Evolutionary conservation across 2,888 invertebrate species (phyloP).

Genomic region (Leptopilina myrica): DNA sequence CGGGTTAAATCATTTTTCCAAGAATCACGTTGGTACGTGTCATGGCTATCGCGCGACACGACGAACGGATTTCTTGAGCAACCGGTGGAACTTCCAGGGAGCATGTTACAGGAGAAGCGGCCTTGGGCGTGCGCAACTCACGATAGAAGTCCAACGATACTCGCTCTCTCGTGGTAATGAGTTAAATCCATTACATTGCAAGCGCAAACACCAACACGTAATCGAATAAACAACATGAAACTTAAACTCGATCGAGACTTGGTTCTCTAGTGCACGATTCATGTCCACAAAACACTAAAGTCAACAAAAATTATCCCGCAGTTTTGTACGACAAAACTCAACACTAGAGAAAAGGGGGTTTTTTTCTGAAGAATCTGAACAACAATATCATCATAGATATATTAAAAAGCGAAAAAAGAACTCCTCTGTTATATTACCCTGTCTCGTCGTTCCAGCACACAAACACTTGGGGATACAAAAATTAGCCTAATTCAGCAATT

Average conservation of each 20-base stretch:
- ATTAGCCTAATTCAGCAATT: no score
- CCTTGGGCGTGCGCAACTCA: constrained; percentile 35
- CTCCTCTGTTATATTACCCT: no score
- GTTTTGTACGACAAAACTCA: no score
- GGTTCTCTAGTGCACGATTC: background rate
- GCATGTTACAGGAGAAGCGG: constrained; percentile 30
- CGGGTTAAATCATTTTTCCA: constrained; percentile 32
- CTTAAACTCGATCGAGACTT: constrained; percentile 23
- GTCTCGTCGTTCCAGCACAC: no score
- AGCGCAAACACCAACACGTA: constrained; percentile 26
- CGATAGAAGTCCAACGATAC: constrained; percentile 53
- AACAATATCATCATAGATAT: no score
- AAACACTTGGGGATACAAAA: no score
- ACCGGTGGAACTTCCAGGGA: constrained; percentile 31
- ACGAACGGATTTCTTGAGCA: constrained; percentile 35
- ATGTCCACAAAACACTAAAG: no score
- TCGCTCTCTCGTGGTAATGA: constrained; percentile 59
- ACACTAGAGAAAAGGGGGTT: no score
- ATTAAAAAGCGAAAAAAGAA: no score
- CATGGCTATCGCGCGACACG: constrained; percentile 33
- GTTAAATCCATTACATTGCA: constrained; percentile 66
- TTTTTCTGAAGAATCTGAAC: no score
- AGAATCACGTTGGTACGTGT: constrained; percentile 32
- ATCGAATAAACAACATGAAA: constrained; percentile 18
- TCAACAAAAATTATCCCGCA: no score